phyloP scores from a whole-genome alignment of 2,113 vertebrate species.

The Sturnus vulgaris region DNA sequence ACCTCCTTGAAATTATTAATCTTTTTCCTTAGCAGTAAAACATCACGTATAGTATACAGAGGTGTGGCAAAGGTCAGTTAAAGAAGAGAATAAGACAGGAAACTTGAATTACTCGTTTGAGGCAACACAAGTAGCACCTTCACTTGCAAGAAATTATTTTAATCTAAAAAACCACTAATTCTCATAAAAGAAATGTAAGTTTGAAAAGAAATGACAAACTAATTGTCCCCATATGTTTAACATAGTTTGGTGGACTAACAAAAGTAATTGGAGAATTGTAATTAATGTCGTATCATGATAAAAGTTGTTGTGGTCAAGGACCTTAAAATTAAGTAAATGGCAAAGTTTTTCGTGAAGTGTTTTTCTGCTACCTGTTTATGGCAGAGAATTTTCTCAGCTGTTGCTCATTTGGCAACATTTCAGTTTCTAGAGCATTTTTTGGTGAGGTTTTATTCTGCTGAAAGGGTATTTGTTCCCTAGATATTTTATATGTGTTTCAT shows the following conservation, averaged over 20 bases:
- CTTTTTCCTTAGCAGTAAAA: background rate
- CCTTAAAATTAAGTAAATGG: background rate
- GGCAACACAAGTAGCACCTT: background rate
- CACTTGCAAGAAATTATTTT: background rate
- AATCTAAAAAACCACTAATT: background rate
- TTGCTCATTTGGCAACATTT: background rate
- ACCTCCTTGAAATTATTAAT: background rate
- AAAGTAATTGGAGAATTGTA: background rate
- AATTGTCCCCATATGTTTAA: background rate
- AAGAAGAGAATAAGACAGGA: background rate
- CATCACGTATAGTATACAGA: background rate
- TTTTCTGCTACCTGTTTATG: background rate
- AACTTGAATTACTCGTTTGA: background rate
- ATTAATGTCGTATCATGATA: background rate
- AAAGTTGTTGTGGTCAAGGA: background rate
- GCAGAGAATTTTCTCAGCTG: background rate
- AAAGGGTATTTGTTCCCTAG: background rate
- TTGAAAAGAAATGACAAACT: background rate
- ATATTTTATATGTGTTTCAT: background rate
- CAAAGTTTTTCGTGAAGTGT: background rate
- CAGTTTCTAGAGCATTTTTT: background rate
- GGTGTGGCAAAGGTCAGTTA: background rate
- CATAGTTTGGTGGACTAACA: background rate
- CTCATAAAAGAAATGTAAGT: background rate
- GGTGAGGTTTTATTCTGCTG: background rate